Percentiles rank a stretch among this genome's conserved stretches.
Evolutionary conservation across 2,797 vertebrate species (phyloP).

Genomic region (Lycodopsis pacificus): DNA sequence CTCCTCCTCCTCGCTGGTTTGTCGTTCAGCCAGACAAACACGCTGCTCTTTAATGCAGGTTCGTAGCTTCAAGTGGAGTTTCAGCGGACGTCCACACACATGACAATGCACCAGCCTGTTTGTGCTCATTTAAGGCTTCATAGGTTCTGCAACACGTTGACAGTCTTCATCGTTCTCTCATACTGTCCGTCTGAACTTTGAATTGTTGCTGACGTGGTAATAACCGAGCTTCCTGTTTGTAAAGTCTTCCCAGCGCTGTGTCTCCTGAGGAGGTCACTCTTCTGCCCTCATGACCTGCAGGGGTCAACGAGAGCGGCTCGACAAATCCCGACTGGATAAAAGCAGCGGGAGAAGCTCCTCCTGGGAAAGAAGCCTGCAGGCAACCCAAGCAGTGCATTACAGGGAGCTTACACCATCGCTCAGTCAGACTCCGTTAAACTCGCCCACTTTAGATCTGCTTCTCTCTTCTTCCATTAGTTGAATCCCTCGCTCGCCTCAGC

Average conservation of each 20-base stretch:
- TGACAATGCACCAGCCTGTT: neutral
- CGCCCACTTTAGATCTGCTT: conserved; percentile 61
- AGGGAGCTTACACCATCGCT: conserved; percentile 73
- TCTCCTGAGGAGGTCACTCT: conserved; percentile 46
- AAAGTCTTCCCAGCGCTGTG: neutral
- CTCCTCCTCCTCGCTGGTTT: no score
- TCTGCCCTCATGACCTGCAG: conserved; percentile 65
- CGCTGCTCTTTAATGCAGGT: neutral
- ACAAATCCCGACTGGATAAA: conserved; percentile 78
- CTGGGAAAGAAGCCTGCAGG: conserved; percentile 75
- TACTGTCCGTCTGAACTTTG: neutral
- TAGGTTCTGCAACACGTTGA: no score
- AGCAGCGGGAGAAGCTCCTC: conserved; percentile 66
- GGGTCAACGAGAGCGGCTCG: conserved; percentile 77
- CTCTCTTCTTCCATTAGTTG: conserved; percentile 70
- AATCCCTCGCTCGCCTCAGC: no score
- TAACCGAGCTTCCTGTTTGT: neutral
- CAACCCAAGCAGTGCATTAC: conserved; percentile 77
- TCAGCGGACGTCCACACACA: rapidly evolving
- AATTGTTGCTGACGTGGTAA: neutral
- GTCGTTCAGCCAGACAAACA: no score
- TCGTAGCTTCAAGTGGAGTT: neutral
- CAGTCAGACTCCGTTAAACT: conserved; percentile 57
- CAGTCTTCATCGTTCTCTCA: no score
- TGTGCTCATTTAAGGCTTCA: no score